Evolutionary conservation across 2,113 vertebrate species (phyloP).

Genomic region (Pterocles gutturalis): DNA sequence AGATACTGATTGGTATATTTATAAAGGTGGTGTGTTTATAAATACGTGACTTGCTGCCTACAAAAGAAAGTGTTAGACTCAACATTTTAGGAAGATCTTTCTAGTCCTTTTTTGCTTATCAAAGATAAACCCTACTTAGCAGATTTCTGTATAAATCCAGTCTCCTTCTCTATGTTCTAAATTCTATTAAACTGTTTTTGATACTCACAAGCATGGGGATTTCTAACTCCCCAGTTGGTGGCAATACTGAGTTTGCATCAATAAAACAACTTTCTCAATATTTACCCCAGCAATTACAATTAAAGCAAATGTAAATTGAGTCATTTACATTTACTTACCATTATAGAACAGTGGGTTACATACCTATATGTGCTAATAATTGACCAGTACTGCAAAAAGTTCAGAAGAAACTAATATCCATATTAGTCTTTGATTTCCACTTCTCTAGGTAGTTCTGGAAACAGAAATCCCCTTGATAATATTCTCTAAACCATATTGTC

Average conservation of each 20-base stretch:
- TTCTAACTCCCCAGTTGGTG: background rate
- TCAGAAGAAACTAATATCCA: background rate
- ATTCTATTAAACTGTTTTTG: background rate
- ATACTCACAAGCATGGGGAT: background rate
- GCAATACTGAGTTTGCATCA: background rate
- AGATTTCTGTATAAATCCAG: background rate
- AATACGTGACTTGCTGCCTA: background rate
- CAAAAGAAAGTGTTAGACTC: background rate
- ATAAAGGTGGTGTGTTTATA: background rate
- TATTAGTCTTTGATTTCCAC: background rate
- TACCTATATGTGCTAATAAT: background rate
- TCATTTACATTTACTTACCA: background rate
- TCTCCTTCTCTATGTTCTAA: background rate
- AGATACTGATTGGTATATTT: background rate
- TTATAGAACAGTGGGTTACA: background rate
- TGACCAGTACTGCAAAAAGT: background rate
- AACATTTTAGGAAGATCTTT: background rate
- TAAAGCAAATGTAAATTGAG: background rate
- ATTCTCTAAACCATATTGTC: background rate
- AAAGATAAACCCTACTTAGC: background rate
- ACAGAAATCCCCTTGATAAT: background rate
- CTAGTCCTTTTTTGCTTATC: background rate
- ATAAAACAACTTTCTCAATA: background rate
- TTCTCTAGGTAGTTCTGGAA: background rate
- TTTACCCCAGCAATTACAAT: background rate